Percentiles rank a stretch among this genome's conserved stretches.
phyloP scores from a whole-genome alignment of 2,797 vertebrate species.

The Vireo griseus region DNA sequence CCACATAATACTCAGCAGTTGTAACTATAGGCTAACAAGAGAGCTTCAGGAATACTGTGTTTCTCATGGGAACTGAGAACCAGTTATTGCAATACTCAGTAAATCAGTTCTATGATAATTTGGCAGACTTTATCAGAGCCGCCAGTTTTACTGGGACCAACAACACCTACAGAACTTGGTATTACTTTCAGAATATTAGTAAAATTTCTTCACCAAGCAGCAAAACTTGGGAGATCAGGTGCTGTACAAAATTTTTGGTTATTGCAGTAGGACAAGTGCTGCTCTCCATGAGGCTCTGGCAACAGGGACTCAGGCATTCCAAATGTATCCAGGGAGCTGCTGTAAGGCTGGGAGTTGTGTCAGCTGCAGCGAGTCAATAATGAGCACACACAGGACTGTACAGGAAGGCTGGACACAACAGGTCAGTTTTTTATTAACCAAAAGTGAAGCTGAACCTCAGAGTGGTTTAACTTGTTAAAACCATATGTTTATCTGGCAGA shows the following conservation, averaged over 20 bases:
- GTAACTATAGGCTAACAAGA: not conserved
- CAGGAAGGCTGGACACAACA: slow-evolving; percentile 63
- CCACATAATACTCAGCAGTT: not conserved
- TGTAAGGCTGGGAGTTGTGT: not conserved
- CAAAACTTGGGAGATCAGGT: not conserved
- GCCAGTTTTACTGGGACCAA: not conserved
- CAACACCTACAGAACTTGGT: not conserved
- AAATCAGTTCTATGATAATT: not conserved
- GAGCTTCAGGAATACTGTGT: not conserved
- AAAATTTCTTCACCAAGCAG: not conserved
- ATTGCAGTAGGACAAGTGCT: not conserved
- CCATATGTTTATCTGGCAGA: slow-evolving; percentile 48
- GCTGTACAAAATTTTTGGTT: not conserved
- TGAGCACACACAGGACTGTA: slow-evolving; percentile 47
- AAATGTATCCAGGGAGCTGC: not conserved
- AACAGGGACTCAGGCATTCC: not conserved
- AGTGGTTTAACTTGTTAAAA: slow-evolving; percentile 65
- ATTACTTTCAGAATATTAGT: not conserved
- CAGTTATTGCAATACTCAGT: not conserved
- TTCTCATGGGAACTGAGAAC: not conserved
- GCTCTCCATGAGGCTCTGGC: not conserved
- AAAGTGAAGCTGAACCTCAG: slow-evolving; percentile 69
- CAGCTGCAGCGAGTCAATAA: slow-evolving; percentile 30
- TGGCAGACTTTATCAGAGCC: not conserved
- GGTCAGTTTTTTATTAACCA: slow-evolving; percentile 78